These are phyloP conservation scores for Calvadosia cruxmelitensis DNA, from an alignment of 30 jellyfish, hydroid and myxozoan species.

Conservation along the genomic window DNA sequence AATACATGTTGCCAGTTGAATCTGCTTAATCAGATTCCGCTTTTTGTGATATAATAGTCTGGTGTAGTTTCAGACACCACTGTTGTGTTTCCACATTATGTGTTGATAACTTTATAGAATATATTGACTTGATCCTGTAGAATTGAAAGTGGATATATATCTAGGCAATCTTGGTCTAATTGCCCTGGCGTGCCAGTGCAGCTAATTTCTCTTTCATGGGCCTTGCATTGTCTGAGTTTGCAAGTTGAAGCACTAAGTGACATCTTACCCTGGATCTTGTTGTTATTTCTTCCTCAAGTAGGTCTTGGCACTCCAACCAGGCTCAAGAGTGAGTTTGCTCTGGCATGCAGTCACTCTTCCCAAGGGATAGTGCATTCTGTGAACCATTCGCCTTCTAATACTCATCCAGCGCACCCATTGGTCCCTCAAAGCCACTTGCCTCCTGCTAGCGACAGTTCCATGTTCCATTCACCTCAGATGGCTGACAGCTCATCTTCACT, in stretches of 20 bases:
- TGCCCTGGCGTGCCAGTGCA: slow-evolving; percentile 9
- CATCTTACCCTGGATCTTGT: neutral
- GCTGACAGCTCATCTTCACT: neutral
- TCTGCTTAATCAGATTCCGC: too few relatives aligned
- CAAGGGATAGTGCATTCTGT: neutral
- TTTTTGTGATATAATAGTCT: too few relatives aligned
- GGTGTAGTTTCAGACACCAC: too few relatives aligned
- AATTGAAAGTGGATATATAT: too few relatives aligned
- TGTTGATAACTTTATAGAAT: too few relatives aligned
- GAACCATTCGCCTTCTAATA: neutral
- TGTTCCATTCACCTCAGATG: neutral
- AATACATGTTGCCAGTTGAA: too few relatives aligned
- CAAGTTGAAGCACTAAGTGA: neutral
- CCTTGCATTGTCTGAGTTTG: too few relatives aligned
- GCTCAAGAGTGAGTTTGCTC: slow-evolving; percentile 41
- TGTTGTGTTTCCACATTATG: too few relatives aligned
- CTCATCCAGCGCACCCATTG: neutral
- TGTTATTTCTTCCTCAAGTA: slow-evolving; percentile 1
- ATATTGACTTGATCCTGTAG: too few relatives aligned
- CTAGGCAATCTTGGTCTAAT: too few relatives aligned
- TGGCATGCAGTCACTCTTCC: slow-evolving; percentile 37
- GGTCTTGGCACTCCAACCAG: slow-evolving; percentile 91
- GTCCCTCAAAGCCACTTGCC: neutral
- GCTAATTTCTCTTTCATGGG: neutral
- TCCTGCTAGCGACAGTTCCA: neutral